Base-by-base conservation (phyloP, 1,140 invertebrate species). In the Protaetia brevitarsis region DNA sequence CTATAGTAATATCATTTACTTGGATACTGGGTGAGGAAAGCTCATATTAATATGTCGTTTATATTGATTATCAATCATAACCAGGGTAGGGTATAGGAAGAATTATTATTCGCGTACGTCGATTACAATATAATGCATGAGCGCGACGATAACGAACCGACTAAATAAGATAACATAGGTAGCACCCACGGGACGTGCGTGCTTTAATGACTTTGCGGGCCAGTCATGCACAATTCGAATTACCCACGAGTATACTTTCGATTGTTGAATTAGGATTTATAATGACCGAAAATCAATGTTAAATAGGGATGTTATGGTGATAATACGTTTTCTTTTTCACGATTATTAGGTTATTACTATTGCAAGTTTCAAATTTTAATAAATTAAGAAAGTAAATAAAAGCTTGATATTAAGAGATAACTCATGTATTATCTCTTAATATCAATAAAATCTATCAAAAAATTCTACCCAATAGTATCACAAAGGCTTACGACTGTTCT, bases 21-120 rank as follows among this genome's bases (percentile, higher is more conserved):
- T 28, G 27, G 4, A 36, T 30, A 11, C 7, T 30, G 72, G 71
- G 71, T 74, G 73, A 65, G 68, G 73, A 72, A 73, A 74, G 63
- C 63, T 60, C 67, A 69, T 71, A 74, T 74, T 74, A 74, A 72
- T 74, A 74, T 74, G 71, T 72, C 69, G 68, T 74, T 74, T 74
- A 71, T 74, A 74, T 74, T 72, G 73, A 74, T 74, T 74, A 72
- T 71, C 69, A 74, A 74, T 74, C 73, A 74, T 71, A 64, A 21
- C 59, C n/a, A 2, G 41, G 21, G 8, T 5, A 8, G 19, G 41
- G 13, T 19, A 6, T 23, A 10, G 26, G 7, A 23, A 51, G 41
- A 51, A 51, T 51, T 51, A 51, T 23, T 21, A n/a, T n/a, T n/a
- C 41, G 13, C 41, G 41, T 45, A 65, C 66, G 65, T 67, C 66